phyloP scores from a whole-genome alignment of 2,797 vertebrate species.

The Pseudomugil tenellus region DNA sequence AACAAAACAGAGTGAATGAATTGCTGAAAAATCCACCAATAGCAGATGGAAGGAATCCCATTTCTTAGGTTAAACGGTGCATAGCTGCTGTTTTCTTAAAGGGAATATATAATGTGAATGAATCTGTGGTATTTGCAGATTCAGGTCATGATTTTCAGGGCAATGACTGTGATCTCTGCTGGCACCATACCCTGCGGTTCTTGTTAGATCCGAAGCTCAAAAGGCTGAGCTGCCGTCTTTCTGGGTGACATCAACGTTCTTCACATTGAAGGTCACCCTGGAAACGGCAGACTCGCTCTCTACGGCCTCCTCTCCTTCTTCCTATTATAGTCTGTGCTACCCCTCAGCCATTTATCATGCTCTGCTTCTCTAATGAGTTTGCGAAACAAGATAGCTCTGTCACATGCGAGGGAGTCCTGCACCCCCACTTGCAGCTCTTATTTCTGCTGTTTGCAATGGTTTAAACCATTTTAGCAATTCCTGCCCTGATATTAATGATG shows the following conservation, averaged over 20 bases:
- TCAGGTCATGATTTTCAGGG: not conserved
- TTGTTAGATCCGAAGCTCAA: slow-evolving; percentile 20
- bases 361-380: slow-evolving; percentile 52
- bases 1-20: not conserved
- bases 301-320: slow-evolving; percentile 39
- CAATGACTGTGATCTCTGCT: not conserved
- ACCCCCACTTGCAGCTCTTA: slow-evolving; percentile 6
- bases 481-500: slow-evolving; percentile 8
- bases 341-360: slow-evolving; percentile 59
- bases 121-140: not conserved
- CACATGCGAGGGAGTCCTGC: slow-evolving; percentile 15
- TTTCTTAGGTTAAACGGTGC: not conserved
- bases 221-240: slow-evolving; percentile 27
- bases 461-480: not conserved
- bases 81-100: not conserved
- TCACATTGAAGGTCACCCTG: slow-evolving; percentile 67
- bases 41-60: not conserved
- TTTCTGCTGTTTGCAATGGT: slow-evolving; percentile 26
- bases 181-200: not conserved
- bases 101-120: not conserved
- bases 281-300: slow-evolving; percentile 51
- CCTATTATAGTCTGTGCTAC: slow-evolving; percentile 59
- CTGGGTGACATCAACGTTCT: slow-evolving; percentile 43
- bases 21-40: too few relatives aligned
- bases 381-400: slow-evolving; percentile 49